A percentile compares a stretch with the other conserved stretches of the same genome.
Conservation (phyloP, 2,797 vertebrate genomes). For the Coregonus suidteri region DNA sequence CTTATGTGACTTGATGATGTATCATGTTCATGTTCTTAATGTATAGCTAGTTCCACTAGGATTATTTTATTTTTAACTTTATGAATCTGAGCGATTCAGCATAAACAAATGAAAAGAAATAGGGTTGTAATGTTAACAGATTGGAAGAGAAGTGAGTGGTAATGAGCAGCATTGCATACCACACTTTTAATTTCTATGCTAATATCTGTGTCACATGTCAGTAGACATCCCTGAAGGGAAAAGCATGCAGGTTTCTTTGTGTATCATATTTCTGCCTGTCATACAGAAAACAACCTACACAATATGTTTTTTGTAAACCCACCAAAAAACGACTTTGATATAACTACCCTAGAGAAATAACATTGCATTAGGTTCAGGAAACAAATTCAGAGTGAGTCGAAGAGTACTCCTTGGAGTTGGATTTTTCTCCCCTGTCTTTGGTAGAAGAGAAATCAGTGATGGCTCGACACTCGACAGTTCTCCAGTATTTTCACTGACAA, state of each 20-base stretch:
- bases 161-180: background rate
- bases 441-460: conserved; percentile 8
- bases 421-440: conserved; percentile 16
- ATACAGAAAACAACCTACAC: conserved; percentile 56
- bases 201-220: conserved; percentile 61
- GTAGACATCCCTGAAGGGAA: conserved; percentile 54
- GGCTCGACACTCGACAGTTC: conserved; percentile 42
- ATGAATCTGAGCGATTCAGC: background rate
- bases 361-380: conserved; percentile 42
- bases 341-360: conserved; percentile 50
- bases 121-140: background rate
- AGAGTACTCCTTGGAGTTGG: conserved; percentile 19
- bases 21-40: background rate
- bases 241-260: conserved; percentile 54
- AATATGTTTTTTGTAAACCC: conserved; percentile 43
- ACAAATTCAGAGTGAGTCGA: conserved; percentile 27
- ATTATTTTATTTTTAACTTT: background rate
- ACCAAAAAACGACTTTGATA: conserved; percentile 67
- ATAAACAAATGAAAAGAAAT: background rate
- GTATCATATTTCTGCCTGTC: conserved; percentile 67
- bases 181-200: conserved; percentile 73
- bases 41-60: background rate
- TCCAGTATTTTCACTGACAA: conserved; percentile 38
- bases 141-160: background rate
- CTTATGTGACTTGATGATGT: background rate